phyloP scores from a whole-genome alignment of 2,888 invertebrate genomes.

The Ophioninae sp. region DNA sequence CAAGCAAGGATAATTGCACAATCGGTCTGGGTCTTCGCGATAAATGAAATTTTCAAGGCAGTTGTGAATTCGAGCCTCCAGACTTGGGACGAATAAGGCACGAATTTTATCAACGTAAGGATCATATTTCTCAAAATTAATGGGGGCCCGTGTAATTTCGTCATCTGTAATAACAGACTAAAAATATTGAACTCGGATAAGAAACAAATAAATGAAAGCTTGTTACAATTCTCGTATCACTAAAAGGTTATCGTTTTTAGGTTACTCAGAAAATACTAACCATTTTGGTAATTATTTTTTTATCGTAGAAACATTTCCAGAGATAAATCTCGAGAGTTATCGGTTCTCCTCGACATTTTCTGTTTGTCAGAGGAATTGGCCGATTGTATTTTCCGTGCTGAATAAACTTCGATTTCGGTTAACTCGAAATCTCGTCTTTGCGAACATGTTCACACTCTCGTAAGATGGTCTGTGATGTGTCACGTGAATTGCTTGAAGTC shows the following conservation, averaged over 20 bases:
- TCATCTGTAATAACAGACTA: conserved; percentile 19
- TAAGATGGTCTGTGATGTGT: not conserved
- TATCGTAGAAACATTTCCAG: conserved; percentile 30
- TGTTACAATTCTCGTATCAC: not conserved
- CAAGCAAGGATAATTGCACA: conserved; percentile 59
- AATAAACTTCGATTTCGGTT: conserved; percentile 35
- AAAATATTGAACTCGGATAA: not conserved
- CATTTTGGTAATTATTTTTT: conserved; percentile 18
- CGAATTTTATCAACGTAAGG: conserved; percentile 69
- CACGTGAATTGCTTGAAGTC: conserved; percentile 39
- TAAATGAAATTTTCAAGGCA: conserved; percentile 71
- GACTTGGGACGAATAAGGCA: conserved; percentile 69
- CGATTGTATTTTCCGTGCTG: conserved; percentile 7
- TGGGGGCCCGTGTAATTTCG: conserved; percentile 1
- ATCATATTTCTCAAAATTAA: conserved; percentile 64
- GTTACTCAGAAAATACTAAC: conserved; percentile 2
- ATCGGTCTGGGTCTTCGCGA: conserved; percentile 35
- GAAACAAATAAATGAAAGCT: not conserved
- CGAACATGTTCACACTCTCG: conserved; percentile 28
- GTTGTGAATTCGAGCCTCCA: conserved; percentile 69
- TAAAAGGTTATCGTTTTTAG: not conserved
- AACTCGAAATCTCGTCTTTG: conserved; percentile 22
- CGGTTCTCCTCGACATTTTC: conserved; percentile 41
- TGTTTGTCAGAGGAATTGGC: conserved; percentile 8
- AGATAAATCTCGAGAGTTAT: conserved; percentile 2